Evolutionary conservation across 2,797 vertebrate genomes (phyloP), one percentile per base, ranked within the genome.

Genomic region (Orientallactaga sibirica): DNA sequence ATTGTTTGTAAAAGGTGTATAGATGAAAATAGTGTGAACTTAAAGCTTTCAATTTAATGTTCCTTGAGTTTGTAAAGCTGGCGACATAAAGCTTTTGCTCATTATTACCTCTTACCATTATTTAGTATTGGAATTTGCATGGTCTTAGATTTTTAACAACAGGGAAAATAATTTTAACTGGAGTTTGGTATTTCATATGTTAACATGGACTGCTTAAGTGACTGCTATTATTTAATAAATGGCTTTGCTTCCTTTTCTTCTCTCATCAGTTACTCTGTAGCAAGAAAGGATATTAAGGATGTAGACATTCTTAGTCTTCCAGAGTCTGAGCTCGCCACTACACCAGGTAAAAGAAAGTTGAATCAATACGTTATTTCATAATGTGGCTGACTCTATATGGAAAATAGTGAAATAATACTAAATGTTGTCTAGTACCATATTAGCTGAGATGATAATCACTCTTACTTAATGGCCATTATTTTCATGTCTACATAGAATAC

Each of bases 251-350:
- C 15, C n/a, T 94, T 89, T 96, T 95, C 70, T 97, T 92, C 33
- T 94, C 81, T 73, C 93, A 88, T 92, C 96, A 99, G 99, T 98
- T 98, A 98, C 95, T 99, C 98, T 0, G 98, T 99, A 97, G 97
- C 98, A 91, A 99, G 99, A 97, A 99, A 98, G 98, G 99, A 99
- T 73, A 96, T 99, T 96, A 98, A 98, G 88, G 98, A 99, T 62
- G 92, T 99, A 76, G 98, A 98, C 92, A 90, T 98, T 97, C 93
- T 98, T 83, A 97, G 97, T 95, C 88, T 99, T 88, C 97, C 98
- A 95, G 99, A 99, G 96, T 95, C 98, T 0, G 99, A 99, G 61
- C 97, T 98, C 78, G 97, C 98, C 70, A 96, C 97, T 94, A 99
- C 98, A 94, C 99, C 97, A 99, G 99, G 99, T 99, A 98, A 98